Conservation (phyloP, 2,888 invertebrate species). For the Hypselothyrea guttata region DNA sequence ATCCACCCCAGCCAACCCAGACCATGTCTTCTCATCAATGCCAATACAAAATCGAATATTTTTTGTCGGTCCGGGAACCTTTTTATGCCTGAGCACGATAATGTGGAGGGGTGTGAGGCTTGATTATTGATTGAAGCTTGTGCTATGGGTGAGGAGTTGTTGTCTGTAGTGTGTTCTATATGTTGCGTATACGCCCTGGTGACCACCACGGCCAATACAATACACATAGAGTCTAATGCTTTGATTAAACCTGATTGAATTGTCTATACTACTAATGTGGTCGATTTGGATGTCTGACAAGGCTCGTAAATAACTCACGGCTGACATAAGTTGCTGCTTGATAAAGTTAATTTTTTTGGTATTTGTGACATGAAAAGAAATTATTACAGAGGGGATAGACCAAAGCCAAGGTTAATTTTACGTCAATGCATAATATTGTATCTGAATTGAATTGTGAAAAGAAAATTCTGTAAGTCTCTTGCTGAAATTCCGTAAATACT, state of each 20-base stretch:
- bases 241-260: constrained; percentile 76
- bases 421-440: background rate
- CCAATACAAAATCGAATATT: constrained; percentile 68
- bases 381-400: background rate
- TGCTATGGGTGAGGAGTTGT: constrained; percentile 11
- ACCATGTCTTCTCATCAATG: constrained; percentile 59
- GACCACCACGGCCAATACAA: constrained; percentile 13
- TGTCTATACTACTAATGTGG: constrained; percentile 54
- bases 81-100: constrained; percentile 55
- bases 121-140: constrained; percentile 67
- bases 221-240: constrained; percentile 55
- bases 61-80: constrained; percentile 42
- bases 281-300: constrained; percentile 45
- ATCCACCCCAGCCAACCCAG: constrained; percentile 4
- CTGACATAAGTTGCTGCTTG: constrained; percentile 28
- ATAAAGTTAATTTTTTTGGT: constrained; percentile 21
- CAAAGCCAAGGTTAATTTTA: background rate
- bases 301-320: constrained; percentile 44
- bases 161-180: constrained; percentile 19
- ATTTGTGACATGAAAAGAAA: background rate
- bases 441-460: background rate
- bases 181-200: constrained; percentile 4
- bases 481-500: too few species aligned
- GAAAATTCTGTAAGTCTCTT: background rate
- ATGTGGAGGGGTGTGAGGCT: constrained; percentile 37